Percentiles rank a stretch among this genome's conserved stretches.
Evolutionary conservation across 37 sponge, comb jelly and placozoan genomes (phyloP).

Genomic region (Ianthella basta): DNA sequence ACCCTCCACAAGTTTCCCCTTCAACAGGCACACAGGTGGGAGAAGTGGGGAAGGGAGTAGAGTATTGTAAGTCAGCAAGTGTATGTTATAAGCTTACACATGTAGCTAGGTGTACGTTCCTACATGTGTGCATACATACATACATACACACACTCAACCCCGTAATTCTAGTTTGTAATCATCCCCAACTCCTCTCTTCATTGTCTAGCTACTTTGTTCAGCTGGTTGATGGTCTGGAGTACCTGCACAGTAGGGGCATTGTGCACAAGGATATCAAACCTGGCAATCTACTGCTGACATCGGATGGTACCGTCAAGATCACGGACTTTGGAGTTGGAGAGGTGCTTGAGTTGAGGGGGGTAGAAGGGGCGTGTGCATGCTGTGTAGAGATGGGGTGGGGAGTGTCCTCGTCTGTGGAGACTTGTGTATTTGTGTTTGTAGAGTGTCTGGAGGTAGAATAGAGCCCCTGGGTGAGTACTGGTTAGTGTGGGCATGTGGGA

Average conservation of each 20-base stretch:
- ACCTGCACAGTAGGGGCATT: slow-evolving; percentile 88
- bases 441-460: not conserved
- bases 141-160: not conserved
- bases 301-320: slow-evolving; percentile 89
- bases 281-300: slow-evolving; percentile 91
- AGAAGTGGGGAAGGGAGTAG: not conserved
- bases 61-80: not conserved
- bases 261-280: slow-evolving; percentile 99
- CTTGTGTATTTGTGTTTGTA: slow-evolving; percentile 61
- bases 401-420: not conserved
- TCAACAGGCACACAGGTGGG: slow-evolving; percentile 94
- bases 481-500: not conserved
- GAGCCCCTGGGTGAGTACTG: not conserved
- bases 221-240: slow-evolving; percentile 91
- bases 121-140: not conserved
- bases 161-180: not conserved
- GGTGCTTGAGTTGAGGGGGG: slow-evolving; percentile 37
- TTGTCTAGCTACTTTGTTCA: slow-evolving; percentile 84
- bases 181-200: not conserved
- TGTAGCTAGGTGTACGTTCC: too few species aligned
- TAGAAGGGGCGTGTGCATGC: slow-evolving; percentile 52
- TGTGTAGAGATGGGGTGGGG: not conserved
- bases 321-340: slow-evolving; percentile 99
- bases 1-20: slow-evolving; percentile 75
- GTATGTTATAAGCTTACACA: too few species aligned